phyloP scores from a whole-genome alignment of 2,888 invertebrate species.

The Brenthis daphne region DNA sequence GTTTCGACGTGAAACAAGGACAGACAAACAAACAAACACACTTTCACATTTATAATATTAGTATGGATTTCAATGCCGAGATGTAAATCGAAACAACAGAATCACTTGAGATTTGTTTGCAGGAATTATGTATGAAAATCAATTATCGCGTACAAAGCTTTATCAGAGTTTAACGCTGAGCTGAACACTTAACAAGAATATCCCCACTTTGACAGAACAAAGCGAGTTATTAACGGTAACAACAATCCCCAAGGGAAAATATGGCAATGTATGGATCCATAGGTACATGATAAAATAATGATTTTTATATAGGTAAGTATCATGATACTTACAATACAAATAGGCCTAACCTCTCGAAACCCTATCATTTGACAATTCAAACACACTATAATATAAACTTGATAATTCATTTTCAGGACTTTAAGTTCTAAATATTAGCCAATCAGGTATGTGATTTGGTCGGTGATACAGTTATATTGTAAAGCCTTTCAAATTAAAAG shows the following conservation, averaged over 20 bases:
- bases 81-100: background rate
- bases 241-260: conserved; percentile 16
- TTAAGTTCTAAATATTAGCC: too few species aligned
- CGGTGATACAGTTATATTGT: too few species aligned
- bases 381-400: too few species aligned
- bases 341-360: too few species aligned
- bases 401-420: too few species aligned
- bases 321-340: background rate
- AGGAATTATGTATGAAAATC: conserved; percentile 5
- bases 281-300: background rate
- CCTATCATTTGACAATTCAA: too few species aligned
- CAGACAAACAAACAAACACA: too few species aligned
- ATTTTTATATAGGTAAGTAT: background rate
- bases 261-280: background rate
- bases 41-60: too few species aligned
- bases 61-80: background rate
- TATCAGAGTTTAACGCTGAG: conserved; percentile 11
- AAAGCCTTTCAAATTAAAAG: too few species aligned
- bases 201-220: conserved; percentile 22
- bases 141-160: conserved; percentile 15
- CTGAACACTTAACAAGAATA: conserved; percentile 14
- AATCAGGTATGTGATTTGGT: too few species aligned
- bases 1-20: too few species aligned
- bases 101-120: background rate
- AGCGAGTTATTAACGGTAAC: conserved; percentile 29